These are phyloP conservation scores for Spisula solida DNA, from an alignment of 2,888 invertebrate species.

Conservation along the genomic window DNA sequence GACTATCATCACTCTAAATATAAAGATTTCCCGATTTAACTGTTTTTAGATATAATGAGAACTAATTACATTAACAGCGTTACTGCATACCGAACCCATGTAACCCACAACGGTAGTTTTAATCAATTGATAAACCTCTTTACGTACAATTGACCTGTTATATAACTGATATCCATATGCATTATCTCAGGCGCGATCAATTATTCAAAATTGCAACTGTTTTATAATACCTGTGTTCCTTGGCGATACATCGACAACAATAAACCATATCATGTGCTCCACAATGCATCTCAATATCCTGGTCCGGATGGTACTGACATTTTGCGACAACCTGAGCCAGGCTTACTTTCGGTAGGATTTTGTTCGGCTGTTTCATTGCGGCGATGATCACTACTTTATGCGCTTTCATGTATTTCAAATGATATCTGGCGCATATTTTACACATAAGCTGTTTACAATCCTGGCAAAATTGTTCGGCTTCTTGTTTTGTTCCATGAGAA, in stretches of 20 bases:
- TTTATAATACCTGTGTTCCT: background rate
- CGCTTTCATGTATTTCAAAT: background rate
- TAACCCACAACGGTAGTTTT: too few relatives aligned
- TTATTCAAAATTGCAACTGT: too few relatives aligned
- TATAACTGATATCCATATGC: too few relatives aligned
- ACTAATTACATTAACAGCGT: too few relatives aligned
- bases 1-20: background rate
- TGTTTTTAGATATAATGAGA: too few relatives aligned
- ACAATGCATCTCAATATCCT: slow-evolving; percentile 22
- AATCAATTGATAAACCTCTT: too few relatives aligned
- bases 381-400: background rate
- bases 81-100: too few relatives aligned
- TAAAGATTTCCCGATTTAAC: background rate
- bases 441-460: slow-evolving; percentile 1
- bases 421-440: background rate
- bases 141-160: too few relatives aligned
- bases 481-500: background rate
- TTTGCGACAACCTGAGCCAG: background rate
- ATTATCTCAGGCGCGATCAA: too few relatives aligned
- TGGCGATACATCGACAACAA: slow-evolving; percentile 10
- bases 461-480: background rate
- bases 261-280: slow-evolving; percentile 21
- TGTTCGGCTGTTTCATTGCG: background rate
- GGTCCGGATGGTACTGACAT: slow-evolving; percentile 3
- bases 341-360: background rate